A percentile compares a stretch with the other conserved stretches of the same genome.
These are phyloP conservation scores for Anomalospiza imberbis DNA, from an alignment of 2,797 vertebrate genomes.

Conservation along the genomic window DNA sequence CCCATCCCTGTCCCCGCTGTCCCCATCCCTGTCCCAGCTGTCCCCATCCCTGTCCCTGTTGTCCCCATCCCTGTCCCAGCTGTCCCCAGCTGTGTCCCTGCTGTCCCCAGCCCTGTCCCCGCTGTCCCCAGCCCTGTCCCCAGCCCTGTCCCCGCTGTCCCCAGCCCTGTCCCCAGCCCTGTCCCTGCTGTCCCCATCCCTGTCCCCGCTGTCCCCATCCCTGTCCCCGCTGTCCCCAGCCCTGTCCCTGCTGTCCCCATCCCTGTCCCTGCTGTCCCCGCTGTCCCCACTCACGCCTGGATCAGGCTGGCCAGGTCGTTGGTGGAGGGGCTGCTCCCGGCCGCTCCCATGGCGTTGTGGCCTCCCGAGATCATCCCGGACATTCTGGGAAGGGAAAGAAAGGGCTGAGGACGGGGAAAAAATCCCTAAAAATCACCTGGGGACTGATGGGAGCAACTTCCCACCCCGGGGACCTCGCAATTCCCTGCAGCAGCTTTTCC, in stretches of 20 bases:
- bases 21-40: no score
- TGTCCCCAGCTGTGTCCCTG: no score
- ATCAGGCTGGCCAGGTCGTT: conserved; percentile 92
- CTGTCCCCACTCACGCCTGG: conserved; percentile 81
- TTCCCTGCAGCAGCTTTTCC: background rate
- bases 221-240: background rate
- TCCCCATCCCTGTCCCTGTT: no score
- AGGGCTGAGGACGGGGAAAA: no score
- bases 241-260: no score
- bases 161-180: background rate
- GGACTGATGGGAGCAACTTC: background rate
- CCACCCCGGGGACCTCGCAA: accelerated
- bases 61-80: no score
- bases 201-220: no score
- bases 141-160: no score
- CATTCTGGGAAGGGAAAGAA: conserved; percentile 77
- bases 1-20: no score
- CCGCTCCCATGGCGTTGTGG: conserved; percentile 77
- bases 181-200: no score
- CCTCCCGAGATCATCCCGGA: conserved; percentile 94
- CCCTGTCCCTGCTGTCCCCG: background rate
- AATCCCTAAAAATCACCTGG: background rate
- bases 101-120: no score
- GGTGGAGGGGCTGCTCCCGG: conserved; percentile 69
- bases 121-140: no score